Conservation (phyloP, 1,140 invertebrate genomes). For the Aphidius ervi region DNA sequence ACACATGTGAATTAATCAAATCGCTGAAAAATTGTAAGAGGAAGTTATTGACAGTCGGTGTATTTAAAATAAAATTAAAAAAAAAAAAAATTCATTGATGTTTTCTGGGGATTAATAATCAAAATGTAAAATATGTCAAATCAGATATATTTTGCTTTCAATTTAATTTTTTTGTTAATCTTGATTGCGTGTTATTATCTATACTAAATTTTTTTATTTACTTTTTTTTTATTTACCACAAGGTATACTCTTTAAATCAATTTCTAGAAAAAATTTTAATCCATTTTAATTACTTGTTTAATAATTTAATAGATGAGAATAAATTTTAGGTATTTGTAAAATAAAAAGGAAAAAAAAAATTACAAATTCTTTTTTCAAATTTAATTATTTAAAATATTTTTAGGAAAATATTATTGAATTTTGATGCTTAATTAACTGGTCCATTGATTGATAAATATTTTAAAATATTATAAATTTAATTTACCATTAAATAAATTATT, state of each 20-base stretch:
- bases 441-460: conserved; percentile 14
- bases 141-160: conserved; percentile 14
- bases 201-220: no score
- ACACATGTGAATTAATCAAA: conserved; percentile 38
- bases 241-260: background rate
- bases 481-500: background rate
- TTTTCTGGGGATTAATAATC: conserved; percentile 35
- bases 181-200: no score
- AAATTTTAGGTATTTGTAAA: background rate
- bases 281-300: background rate
- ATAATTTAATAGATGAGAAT: background rate
- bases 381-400: no score
- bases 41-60: conserved; percentile 41
- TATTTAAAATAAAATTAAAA: conserved; percentile 43
- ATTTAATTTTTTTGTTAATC: background rate
- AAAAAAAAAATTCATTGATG: conserved; percentile 42
- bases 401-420: no score
- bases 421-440: conserved; percentile 9
- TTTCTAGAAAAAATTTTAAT: conserved; percentile 1
- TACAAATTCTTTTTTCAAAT: background rate
- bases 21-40: conserved; percentile 42
- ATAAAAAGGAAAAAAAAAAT: background rate
- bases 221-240: no score
- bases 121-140: conserved; percentile 33
- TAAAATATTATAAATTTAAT: conserved; percentile 2